Evolutionary conservation across 2,113 vertebrate genomes (phyloP).

Genomic region (Narcine bancroftii): DNA sequence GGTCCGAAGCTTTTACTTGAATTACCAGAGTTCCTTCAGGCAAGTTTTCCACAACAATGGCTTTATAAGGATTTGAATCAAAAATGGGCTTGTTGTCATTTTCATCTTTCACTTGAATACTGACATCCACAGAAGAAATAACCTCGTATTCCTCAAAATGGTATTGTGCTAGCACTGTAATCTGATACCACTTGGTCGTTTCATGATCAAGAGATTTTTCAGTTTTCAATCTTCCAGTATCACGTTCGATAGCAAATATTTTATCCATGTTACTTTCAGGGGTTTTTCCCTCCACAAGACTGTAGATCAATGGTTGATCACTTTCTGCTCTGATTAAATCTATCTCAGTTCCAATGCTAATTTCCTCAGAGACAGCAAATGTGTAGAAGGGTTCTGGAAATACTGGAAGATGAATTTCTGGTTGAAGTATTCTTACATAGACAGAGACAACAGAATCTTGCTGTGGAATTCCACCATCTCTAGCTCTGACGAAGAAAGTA

Average conservation of each 20-base stretch:
- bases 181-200: slow-evolving; percentile 88
- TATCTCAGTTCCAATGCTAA: slow-evolving; percentile 79
- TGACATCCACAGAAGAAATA: slow-evolving; percentile 69
- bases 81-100: slow-evolving; percentile 87
- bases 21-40: slow-evolving; percentile 75
- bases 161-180: slow-evolving; percentile 67
- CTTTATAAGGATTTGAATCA: slow-evolving; percentile 82
- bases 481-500: slow-evolving; percentile 80
- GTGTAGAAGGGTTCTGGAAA: slow-evolving; percentile 85
- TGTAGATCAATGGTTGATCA: slow-evolving; percentile 65
- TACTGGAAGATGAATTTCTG: slow-evolving; percentile 70
- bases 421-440: slow-evolving; percentile 75
- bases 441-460: slow-evolving; percentile 77
- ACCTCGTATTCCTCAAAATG: slow-evolving; percentile 62
- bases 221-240: slow-evolving; percentile 78
- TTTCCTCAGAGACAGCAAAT: slow-evolving; percentile 75
- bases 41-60: slow-evolving; percentile 81
- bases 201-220: slow-evolving; percentile 88
- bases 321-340: slow-evolving; percentile 74
- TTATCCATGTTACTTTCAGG: slow-evolving; percentile 83
- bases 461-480: slow-evolving; percentile 73
- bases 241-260: slow-evolving; percentile 77
- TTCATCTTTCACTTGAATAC: slow-evolving; percentile 82
- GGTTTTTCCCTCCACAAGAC: slow-evolving; percentile 74
- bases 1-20: slow-evolving; percentile 78